A percentile compares a stretch with the other conserved stretches of the same genome.
Conservation (phyloP, 2,797 vertebrate genomes). For the Gambusia yucatana region DNA sequence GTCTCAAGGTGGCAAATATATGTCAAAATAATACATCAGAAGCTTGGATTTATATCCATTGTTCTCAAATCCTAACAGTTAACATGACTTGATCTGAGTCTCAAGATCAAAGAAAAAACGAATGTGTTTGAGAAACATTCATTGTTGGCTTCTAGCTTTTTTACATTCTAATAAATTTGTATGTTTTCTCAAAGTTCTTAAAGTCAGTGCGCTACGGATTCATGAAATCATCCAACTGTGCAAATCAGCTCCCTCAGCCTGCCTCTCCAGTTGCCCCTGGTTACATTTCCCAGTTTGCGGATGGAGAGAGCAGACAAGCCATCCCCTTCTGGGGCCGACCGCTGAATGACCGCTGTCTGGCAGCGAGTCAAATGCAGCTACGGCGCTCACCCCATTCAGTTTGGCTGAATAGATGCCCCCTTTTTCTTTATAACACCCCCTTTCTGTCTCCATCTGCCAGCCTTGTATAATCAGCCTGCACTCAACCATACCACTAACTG, state of each 20-base stretch:
- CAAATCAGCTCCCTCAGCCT: conserved; percentile 47
- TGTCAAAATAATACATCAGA: background rate
- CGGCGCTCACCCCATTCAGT: conserved; percentile 69
- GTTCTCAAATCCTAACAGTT: background rate
- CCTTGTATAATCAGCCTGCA: conserved; percentile 54
- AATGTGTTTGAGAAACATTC: background rate
- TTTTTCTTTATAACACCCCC: conserved; percentile 72
- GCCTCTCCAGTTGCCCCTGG: conserved; percentile 64
- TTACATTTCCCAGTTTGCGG: conserved; percentile 60
- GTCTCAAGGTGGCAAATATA: background rate
- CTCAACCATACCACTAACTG: conserved; percentile 59
- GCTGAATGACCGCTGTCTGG: conserved; percentile 77
- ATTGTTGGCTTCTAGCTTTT: conserved; percentile 32
- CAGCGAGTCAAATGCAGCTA: conserved; percentile 70
- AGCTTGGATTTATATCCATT: background rate
- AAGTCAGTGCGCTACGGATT: conserved; percentile 25
- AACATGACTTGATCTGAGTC: background rate
- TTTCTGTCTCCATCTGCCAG: conserved; percentile 75
- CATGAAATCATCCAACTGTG: conserved; percentile 54
- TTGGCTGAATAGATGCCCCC: conserved; percentile 70
- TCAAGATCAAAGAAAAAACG: background rate
- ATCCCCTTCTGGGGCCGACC: conserved; percentile 72
- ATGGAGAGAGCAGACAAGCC: conserved; percentile 47
- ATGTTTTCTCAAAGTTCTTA: conserved; percentile 27
- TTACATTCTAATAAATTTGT: conserved; percentile 41